Evolutionary conservation across 1,140 invertebrate genomes (phyloP), one percentile per base, ranked within the genome.

Genomic region (Aphis gossypii): DNA sequence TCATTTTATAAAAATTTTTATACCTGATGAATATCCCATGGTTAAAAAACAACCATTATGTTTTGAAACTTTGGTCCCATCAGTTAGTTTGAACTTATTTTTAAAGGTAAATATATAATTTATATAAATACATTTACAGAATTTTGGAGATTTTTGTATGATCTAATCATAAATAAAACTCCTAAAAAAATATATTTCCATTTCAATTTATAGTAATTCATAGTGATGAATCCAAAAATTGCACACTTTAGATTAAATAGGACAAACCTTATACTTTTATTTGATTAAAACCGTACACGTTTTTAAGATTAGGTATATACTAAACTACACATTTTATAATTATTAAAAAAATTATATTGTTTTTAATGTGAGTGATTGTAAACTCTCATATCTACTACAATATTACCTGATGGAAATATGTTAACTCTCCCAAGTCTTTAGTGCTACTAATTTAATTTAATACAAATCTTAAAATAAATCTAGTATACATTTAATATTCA

Each of bases 1-100:
- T 38, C 92, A 93, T 86, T 93, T 84, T 30, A 86, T 93, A 35
- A 93, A 54, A 86, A 44, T 93, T 51, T 41, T 86, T 93, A 44
- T 93, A 93, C 82, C 82, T 38, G 48, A 84, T 18, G 82, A 93
- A 25, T 93, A 93, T 93, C 48, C 82, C 3, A 38, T 18, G 30
- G 6, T 44, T 20, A 56, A 51, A 35, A 82, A 92, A 35, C 41
- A 92, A 38, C 35, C 21, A 30, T 54, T 93, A 84, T 5, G 8
- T 38, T 86, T 93, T 93, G 92, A 93, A 41, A 51, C 48, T 51
- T n/a, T 54, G 18, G 2, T 93, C 7, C 92, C 92, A n/a, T 54
- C 48, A 51, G 20, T 44, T 44, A 30, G 30, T 41, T n/a, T 56
- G 14, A 86, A 93, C 14, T 93, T 51, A 35, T 30, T 86, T 83